phyloP scores from a whole-genome alignment of 1,140 invertebrate species.

The Aleiodes sp. region DNA sequence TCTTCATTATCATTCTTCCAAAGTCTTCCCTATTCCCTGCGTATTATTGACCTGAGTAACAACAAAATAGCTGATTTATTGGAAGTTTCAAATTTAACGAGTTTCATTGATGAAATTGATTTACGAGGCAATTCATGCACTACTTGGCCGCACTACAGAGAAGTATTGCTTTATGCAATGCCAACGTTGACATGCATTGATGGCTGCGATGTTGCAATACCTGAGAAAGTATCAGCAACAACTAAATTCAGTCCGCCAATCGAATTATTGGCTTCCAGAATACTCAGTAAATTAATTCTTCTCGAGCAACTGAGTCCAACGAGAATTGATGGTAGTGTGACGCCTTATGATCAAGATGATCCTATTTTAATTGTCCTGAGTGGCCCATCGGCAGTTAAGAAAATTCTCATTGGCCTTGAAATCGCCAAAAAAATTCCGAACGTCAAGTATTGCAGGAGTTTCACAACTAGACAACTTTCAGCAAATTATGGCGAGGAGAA shows the following conservation, averaged over 20 bases:
- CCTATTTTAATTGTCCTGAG: conserved; percentile 49
- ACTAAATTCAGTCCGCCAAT: conserved; percentile 44
- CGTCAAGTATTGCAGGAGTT: conserved; percentile 48
- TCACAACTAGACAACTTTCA: conserved; percentile 44
- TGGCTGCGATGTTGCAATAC: conserved; percentile 38
- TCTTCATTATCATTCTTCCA: conserved; percentile 45
- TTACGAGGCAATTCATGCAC: conserved; percentile 50
- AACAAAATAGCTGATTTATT: conserved; percentile 50
- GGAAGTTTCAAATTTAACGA: conserved; percentile 46
- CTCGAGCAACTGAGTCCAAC: conserved; percentile 48
- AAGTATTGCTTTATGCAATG: conserved; percentile 45
- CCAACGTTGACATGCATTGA: conserved; percentile 49
- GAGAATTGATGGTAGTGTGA: conserved; percentile 43
- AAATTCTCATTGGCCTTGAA: conserved; percentile 32
- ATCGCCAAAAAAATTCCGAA: conserved; percentile 36
- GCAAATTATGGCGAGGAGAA: conserved; percentile 30
- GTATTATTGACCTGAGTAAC: conserved; percentile 48
- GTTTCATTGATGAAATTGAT: conserved; percentile 46
- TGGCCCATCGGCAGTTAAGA: conserved; percentile 46
- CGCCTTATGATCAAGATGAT: conserved; percentile 45
- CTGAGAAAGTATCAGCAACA: conserved; percentile 49
- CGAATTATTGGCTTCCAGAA: conserved; percentile 42
- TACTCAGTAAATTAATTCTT: conserved; percentile 47
- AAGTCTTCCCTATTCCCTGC: conserved; percentile 40
- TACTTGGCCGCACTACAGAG: conserved; percentile 55